Evolutionary conservation across 1,140 invertebrate species (phyloP), one percentile per base, ranked within the genome.

Genomic region (Pararge aegeria): DNA sequence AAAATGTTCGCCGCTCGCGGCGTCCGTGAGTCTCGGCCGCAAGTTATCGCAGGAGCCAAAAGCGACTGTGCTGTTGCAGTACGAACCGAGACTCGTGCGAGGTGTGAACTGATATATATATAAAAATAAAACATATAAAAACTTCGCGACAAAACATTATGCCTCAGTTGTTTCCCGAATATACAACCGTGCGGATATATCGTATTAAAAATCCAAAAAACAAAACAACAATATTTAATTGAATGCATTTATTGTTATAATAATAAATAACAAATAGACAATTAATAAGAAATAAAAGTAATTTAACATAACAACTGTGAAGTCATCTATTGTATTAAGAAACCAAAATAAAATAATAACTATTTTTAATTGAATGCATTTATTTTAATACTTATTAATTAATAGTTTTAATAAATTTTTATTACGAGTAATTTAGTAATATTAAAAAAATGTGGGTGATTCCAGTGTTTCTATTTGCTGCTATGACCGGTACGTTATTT

Each of bases 51-150:
- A 16, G 19, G 18, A 54, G 12, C 55, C 48, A 54, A 48, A 19
- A 12, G 52, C 29, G 53, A 49, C 52, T 37, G 19, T 20, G 29
- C 38, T 46, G 62, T n/a, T 64, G 62, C 56, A 55, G 55, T 59
- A 44, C 46, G 15, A 19, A 13, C 18, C 16, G 34, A 44, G 15
- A 18, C 27, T 46, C 18, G 19, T 42, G 18, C 19, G 42, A 20
- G 42, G 42, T 46, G 38, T 18, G 42, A 46, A 46, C 42, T 46
- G 20, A 7, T 1, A 46, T 10, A 20, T 46, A 59, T 51, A 51
- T 40, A 37, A 12, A n/a, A 30, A 27, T 30, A 60, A 64, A 52
- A 59, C 60, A 53, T 55, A 64, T 64, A 55, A 60, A 64, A 60
- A 55, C 24, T 48, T 48, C 52, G n/a, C 38, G 10, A 50, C 13